A percentile compares a stretch with the other conserved stretches of the same genome.
Evolutionary conservation across 2,888 invertebrate species (phyloP).

Genomic region (Drosophila pseudotalamancana): DNA sequence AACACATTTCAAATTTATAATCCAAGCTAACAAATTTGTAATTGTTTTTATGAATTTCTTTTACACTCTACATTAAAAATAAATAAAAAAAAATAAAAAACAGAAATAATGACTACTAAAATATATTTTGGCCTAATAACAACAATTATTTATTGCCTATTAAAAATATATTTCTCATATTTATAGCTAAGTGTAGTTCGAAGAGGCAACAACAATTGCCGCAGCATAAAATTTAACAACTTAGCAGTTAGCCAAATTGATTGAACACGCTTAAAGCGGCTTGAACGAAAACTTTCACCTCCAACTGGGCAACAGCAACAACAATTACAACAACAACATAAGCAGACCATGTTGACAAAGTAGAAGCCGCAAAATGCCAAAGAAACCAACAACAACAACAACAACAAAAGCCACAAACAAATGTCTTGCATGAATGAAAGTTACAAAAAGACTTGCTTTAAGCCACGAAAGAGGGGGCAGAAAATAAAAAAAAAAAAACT

Average conservation of each 20-base stretch:
- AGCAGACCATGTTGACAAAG: slow-evolving; percentile 56
- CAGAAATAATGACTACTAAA: too few relatives aligned
- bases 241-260: slow-evolving; percentile 48
- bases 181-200: neutral
- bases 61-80: too few relatives aligned
- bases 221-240: slow-evolving; percentile 19
- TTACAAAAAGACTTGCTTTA: slow-evolving; percentile 63
- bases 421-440: slow-evolving; percentile 76
- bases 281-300: slow-evolving; percentile 78
- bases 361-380: slow-evolving; percentile 66
- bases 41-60: too few relatives aligned
- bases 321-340: slow-evolving; percentile 25
- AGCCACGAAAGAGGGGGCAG: slow-evolving; percentile 21
- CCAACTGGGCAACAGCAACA: slow-evolving; percentile 44
- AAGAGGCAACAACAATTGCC: slow-evolving; percentile 1
- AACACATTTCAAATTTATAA: too few relatives aligned
- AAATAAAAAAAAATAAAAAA: too few relatives aligned
- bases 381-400: slow-evolving; percentile 33
- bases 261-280: slow-evolving; percentile 58
- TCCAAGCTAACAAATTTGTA: too few relatives aligned
- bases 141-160: neutral
- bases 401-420: slow-evolving; percentile 33
- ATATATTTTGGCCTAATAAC: neutral
- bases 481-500: slow-evolving; percentile 2
- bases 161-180: slow-evolving; percentile 5